Evolutionary conservation across 1,140 invertebrate species (phyloP), one percentile per base, ranked within the genome.

Genomic region (Habropoda laboriosa): DNA sequence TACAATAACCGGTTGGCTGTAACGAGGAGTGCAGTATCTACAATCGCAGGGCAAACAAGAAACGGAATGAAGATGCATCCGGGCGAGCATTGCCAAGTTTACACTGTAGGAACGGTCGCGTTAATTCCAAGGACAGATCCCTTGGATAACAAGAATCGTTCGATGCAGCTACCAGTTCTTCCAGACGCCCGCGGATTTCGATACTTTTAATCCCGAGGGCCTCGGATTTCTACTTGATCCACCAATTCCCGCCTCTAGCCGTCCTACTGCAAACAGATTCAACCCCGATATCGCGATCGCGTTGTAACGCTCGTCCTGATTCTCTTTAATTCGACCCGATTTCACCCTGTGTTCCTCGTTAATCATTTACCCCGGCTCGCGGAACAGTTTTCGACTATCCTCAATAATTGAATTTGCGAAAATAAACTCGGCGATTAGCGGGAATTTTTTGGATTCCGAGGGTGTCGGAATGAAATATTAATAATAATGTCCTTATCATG

Each of bases 41-140:
- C 21, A 24, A n/a, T 63, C n/a, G 18, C 30, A 30, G 16, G 24
- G 53, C 53, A 77, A 77, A 77, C 64, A 77, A 67, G 53, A 58
- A 77, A 70, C 47, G 67, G 38, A 47, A 58, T 35, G 64, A 71
- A 60, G 75, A 71, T 78, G 75, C 75, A 78, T 78, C 75, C 42
- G n/a, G n/a, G 64, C 10, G 40, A 57, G 27, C 49, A 42, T 67
- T 30, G 74, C 16, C 51, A 45, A 77, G 75, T 78, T 78, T 78
- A 32, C 75, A 60, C 75, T 49, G 66, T 42, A n/a, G 75, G 60
- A 71, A 78, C 42, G 32, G 32, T 49, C 53, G 32, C 66, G 66
- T 70, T 78, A 78, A 78, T 78, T 78, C 75, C 66, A 49, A 60
- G 55, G 53, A 60, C 75, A 71, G 75, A 78, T 77, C 40, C 64